Base-by-base conservation (phyloP, 92 coral and sea anemone species). In the Ricordea florida region DNA sequence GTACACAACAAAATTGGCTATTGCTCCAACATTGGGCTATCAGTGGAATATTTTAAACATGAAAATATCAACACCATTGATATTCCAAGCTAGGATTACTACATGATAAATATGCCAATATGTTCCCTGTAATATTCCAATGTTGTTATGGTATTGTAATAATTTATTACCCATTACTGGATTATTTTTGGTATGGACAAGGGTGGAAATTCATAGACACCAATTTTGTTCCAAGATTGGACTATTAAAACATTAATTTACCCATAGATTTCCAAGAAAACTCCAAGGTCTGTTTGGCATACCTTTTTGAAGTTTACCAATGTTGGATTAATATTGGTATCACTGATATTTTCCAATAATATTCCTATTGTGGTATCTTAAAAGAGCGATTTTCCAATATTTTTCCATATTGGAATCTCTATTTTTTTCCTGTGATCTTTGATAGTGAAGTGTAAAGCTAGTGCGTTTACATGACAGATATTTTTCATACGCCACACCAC, bases 381-480 rank as follows among this genome's bases (percentile, higher is more conserved):
- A 59, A 59, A 17, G 0, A 31, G 66, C 47, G 9, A 59, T 59
- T 6, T 59, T 59, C 66, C 66, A 59, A 59, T 59, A 14, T 22
- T 61, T 61, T 37, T 61, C 68, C 68, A 37, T 20, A 27, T 40
- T 61, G 68, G 68, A 61, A 61, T 38, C n/a, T 61, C 50, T 22
- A 18, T 21, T 61, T 61, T 61, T 61, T 61, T 61, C 68, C 68
- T 61, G 68, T 61, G 68, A n/a, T n/a, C n/a, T n/a, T n/a, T n/a
- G n/a, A n/a, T n/a, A n/a, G n/a, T n/a, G n/a, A n/a, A n/a, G n/a
- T n/a, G n/a, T n/a, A n/a, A n/a, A n/a, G n/a, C n/a, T n/a, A n/a
- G n/a, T n/a, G n/a, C n/a, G n/a, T n/a, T n/a, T n/a, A n/a, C n/a
- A n/a, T n/a, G n/a, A n/a, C n/a, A n/a, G n/a, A n/a, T n/a, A n/a